Evolutionary conservation across 2,113 vertebrate genomes (phyloP), one percentile per base, ranked within the genome.

Genomic region (Gallinago undulata): DNA sequence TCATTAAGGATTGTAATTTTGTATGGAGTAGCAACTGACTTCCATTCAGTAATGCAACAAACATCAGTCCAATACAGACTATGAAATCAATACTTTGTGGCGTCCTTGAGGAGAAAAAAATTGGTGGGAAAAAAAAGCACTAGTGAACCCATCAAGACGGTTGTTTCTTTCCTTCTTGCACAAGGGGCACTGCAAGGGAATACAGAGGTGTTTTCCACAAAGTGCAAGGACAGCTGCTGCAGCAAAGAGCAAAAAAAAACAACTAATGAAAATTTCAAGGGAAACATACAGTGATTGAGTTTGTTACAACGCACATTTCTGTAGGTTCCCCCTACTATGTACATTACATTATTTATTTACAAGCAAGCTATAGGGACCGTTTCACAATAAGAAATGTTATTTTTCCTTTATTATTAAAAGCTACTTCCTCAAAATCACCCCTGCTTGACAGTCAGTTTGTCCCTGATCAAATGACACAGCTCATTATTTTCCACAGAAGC

Each of bases 401-500:
- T 83, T 85, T 81, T 91, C 21, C 72, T 72, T 75, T 50, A 48
- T 59, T 89, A 88, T 55, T 92, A 81, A 91, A 84, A 84, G 37
- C 27, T 74, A 51, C 43, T 89, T 91, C 16, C 73, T 75, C 1
- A 0, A 89, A 91, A 78, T 68, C 66, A 63, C 16, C 37, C 19
- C 73, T 96, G 56, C 62, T 87, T 18, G 0, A 68, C 25, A 89
- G 47, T 55, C 39, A 74, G 66, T 90, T 89, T 60, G 68, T 56
- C 87, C 77, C 69, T 60, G 48, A 92, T 89, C 66, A 87, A 94
- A 94, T 92, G 87, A 92, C 69, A 91, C 51, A 60, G 69, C 16
- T 91, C 68, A 84, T 84, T 83, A 66, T 94, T 92, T 93, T 91
- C 74, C 35, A 67, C 60, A 78, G 80, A 84, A 63, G 56, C 39